These are phyloP conservation scores for Tinea trinotella DNA, from an alignment of 2,888 invertebrate species.

Conservation along the genomic window DNA sequence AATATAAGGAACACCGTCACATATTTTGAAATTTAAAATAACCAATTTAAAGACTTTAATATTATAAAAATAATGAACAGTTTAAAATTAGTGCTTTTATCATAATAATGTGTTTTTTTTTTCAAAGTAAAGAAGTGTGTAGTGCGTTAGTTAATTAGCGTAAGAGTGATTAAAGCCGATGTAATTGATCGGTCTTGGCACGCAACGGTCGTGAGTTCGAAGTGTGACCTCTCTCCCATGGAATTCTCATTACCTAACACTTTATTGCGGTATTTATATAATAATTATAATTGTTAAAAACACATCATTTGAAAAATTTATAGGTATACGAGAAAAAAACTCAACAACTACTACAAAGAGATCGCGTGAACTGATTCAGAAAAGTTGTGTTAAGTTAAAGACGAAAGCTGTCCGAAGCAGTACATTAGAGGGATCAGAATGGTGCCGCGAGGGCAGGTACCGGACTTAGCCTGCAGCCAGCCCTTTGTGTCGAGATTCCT, in stretches of 20 bases:
- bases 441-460: conserved; percentile 39
- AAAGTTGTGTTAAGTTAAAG: conserved; percentile 35
- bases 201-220: conserved; percentile 30
- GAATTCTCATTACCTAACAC: neutral
- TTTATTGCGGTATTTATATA: neutral
- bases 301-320: too few relatives aligned
- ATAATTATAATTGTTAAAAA: neutral
- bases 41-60: too few relatives aligned
- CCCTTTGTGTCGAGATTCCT: conserved; percentile 61
- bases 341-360: conserved; percentile 1
- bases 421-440: conserved; percentile 29
- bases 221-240: neutral
- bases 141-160: conserved; percentile 34
- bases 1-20: too few relatives aligned
- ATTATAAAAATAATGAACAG: too few relatives aligned
- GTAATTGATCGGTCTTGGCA: conserved; percentile 38
- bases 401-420: conserved; percentile 51
- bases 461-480: conserved; percentile 52
- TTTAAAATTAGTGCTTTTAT: too few relatives aligned
- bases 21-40: too few relatives aligned
- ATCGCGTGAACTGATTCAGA: conserved; percentile 1
- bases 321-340: too few relatives aligned
- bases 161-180: conserved; percentile 44
- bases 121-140: neutral
- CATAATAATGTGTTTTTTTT: neutral